These are phyloP conservation scores for Clarias magur DNA, from an alignment of 2,113 vertebrate genomes.

Conservation along the genomic window DNA sequence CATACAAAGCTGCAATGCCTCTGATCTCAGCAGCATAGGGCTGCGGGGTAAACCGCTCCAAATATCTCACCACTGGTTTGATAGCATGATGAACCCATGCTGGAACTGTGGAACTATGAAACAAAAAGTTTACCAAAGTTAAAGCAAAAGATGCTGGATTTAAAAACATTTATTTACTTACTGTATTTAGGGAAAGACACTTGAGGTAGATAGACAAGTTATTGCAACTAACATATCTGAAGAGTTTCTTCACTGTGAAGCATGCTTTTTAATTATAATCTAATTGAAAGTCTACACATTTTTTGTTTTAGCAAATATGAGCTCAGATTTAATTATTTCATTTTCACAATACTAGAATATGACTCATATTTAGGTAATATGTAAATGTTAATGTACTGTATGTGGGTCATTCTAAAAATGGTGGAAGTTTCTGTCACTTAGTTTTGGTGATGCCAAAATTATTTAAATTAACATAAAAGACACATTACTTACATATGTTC, in stretches of 20 bases:
- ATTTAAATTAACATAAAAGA: too few relatives aligned
- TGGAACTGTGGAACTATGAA: slow-evolving; percentile 75
- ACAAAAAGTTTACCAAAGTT: neutral
- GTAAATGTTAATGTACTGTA: too few relatives aligned
- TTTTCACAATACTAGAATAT: neutral
- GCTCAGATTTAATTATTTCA: neutral
- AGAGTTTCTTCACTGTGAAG: neutral
- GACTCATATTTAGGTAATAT: too few relatives aligned
- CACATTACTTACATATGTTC: too few relatives aligned
- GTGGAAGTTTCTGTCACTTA: too few relatives aligned
- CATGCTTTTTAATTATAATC: neutral
- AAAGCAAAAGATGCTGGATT: neutral
- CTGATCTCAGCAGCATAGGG: slow-evolving; percentile 81
- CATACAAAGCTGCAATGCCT: slow-evolving; percentile 73
- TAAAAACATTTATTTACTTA: neutral
- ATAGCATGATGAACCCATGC: slow-evolving; percentile 79
- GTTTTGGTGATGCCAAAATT: too few relatives aligned
- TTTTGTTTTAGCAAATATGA: neutral
- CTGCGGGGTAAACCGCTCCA: slow-evolving; percentile 75
- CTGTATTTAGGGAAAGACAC: neutral
- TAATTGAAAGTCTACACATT: neutral
- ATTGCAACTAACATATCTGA: neutral
- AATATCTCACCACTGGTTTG: slow-evolving; percentile 57
- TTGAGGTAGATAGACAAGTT: neutral
- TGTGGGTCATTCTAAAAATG: too few relatives aligned